phyloP scores from a whole-genome alignment of 2,113 vertebrate genomes.

The Cryptomyrus ogoouensis region DNA sequence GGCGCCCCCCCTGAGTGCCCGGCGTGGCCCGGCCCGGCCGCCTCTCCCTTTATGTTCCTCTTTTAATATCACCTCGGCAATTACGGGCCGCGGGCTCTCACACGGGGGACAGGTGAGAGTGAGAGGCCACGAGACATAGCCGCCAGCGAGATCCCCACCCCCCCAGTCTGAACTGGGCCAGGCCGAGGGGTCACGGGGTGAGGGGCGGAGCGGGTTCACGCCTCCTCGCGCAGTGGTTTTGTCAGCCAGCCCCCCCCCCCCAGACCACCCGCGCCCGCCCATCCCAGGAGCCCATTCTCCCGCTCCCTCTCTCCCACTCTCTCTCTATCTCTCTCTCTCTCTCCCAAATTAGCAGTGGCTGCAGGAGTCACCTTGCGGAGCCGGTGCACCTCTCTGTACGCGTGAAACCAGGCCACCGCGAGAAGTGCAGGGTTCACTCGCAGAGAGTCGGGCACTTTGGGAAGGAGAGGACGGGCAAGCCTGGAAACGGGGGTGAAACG shows the following conservation, averaged over 20 bases:
- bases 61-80: neutral
- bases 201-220: neutral
- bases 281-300: neutral
- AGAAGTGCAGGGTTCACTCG: neutral
- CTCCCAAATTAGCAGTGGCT: neutral
- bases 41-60: neutral
- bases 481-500: neutral
- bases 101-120: neutral
- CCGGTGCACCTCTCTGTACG: neutral
- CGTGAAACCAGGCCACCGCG: neutral
- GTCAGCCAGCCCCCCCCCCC: neutral
- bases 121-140: neutral
- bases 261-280: neutral
- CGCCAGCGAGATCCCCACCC: neutral
- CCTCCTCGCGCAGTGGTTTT: neutral
- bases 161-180: neutral
- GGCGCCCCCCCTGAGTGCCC: neutral
- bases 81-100: neutral
- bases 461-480: neutral
- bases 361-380: neutral
- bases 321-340: neutral
- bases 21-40: neutral
- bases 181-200: neutral
- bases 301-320: neutral
- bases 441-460: neutral